Evolutionary conservation across 2,113 vertebrate species (phyloP), one percentile per base, ranked within the genome.

Genomic region (Tragelaphus strepsiceros): DNA sequence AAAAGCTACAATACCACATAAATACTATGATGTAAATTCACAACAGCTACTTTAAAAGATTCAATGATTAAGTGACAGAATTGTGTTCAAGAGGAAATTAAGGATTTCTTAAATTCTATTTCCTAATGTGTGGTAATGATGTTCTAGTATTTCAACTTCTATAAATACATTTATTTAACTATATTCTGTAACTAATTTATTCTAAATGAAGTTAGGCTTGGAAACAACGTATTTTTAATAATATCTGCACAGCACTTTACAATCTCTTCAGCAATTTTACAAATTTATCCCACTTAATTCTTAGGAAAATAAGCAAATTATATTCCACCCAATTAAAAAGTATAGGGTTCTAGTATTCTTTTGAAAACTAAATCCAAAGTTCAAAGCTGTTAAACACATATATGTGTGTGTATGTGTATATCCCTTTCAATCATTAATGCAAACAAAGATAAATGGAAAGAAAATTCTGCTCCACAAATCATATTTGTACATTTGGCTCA

Each of bases 371-470:
- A 97, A 88, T 71, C 14, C 61, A 53, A 74, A 92, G 22, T 87
- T 54, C 54, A 92, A 83, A 87, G 74, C 67, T 93, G 30, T 82
- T 78, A 80, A 85, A 59, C 64, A 81, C 19, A 80, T 46, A 19
- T 71, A 0, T 71, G n/a, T 35, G n/a, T 67, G 5, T 54, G 3
- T 71, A 46, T 26, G 14, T 67, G 8, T 43, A 12, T 59, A 39
- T 49, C 19, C 56, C 43, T 78, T 92, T 43, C 51, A 19, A 88
- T 54, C 86, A 93, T 53, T 71, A 89, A 58, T 62, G 30, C 21
- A 96, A 81, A 35, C 61, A 96, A 94, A 94, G 46, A 91, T 35
- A 84, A 43, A 81, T 11, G 16, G n/a, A 96, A 95, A 96, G 54
- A 39, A 64, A 96, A 89, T 32, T 84, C 56, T 94, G 13, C 14